These are phyloP conservation scores for rat (Rattus norvegicus) DNA, from an alignment of 2,113 vertebrate genomes.

Conservation along the genomic window GRCr8 NC_086023.1:128314501-128315000, in stretches of 20 bases:
- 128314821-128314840: constrained; percentile 19
- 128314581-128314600: not conserved
- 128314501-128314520: not conserved
- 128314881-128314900: constrained; percentile 15
- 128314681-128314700: not conserved
- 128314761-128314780: not conserved
- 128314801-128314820: not conserved
- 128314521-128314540: not conserved
- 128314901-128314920: constrained; percentile 1
- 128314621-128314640: not conserved
- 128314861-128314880: constrained; percentile 9
- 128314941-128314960: not conserved
- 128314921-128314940: not conserved
- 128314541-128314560: not conserved
- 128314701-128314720: not conserved
- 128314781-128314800: constrained; percentile 49
- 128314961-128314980: not conserved
- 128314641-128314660: not conserved
- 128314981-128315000: not conserved
- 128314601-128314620: not conserved
- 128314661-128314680: not conserved
- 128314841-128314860: constrained; percentile 21
- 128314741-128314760: not conserved
- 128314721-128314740: not conserved
- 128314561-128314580: not conserved